These are phyloP conservation scores for Uropsilus gracilis DNA, from an alignment of 2,113 vertebrate genomes.

Conservation along the genomic window DNA sequence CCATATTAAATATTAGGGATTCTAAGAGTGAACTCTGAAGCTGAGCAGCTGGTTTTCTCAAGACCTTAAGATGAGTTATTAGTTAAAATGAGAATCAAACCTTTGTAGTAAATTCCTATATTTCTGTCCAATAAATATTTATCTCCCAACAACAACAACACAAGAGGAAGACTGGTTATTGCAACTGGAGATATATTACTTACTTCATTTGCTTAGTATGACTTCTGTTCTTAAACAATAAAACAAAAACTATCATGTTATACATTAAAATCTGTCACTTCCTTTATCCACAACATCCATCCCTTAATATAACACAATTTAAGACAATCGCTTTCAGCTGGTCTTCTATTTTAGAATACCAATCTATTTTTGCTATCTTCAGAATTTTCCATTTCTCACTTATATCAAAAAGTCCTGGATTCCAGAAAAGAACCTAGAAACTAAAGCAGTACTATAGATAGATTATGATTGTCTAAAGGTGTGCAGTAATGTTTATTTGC, in stretches of 20 bases:
- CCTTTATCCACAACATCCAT: background rate
- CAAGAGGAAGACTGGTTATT: background rate
- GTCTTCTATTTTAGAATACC: background rate
- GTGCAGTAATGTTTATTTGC: background rate
- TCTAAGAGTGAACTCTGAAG: constrained; percentile 4
- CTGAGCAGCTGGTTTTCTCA: background rate
- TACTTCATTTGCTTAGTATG: background rate
- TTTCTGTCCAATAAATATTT: background rate
- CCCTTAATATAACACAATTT: background rate
- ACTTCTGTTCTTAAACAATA: background rate
- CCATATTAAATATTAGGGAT: background rate
- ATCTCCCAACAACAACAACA: background rate
- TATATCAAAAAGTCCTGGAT: background rate
- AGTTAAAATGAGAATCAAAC: constrained; percentile 31
- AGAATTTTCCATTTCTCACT: background rate
- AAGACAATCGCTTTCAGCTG: constrained; percentile 15
- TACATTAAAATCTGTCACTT: background rate
- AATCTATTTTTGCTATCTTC: background rate
- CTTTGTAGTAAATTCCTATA: background rate
- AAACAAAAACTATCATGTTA: background rate
- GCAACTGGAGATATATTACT: background rate
- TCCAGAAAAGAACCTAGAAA: constrained; percentile 12
- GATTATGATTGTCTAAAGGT: background rate
- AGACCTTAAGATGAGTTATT: background rate
- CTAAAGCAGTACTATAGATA: background rate